phyloP scores from a whole-genome alignment of 2,797 vertebrate genomes.

The Periparus ater region DNA sequence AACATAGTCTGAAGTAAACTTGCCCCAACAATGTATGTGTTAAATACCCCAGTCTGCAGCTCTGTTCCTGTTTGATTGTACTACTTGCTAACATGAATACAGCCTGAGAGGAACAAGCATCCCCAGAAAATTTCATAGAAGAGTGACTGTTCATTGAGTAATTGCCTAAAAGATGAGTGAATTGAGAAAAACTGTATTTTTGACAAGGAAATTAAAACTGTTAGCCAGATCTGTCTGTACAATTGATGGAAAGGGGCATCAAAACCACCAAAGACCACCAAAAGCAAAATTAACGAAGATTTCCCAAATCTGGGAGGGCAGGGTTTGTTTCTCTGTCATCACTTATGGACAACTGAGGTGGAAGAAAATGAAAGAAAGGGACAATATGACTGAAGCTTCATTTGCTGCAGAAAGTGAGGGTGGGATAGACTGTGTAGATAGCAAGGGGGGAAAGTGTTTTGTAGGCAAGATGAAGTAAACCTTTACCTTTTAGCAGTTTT shows the following conservation, averaged over 20 bases:
- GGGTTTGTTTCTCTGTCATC: not conserved
- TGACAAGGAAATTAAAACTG: not conserved
- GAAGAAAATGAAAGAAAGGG: not conserved
- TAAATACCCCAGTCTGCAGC: not conserved
- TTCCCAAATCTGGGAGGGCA: not conserved
- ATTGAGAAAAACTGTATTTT: not conserved
- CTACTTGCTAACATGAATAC: fast-evolving
- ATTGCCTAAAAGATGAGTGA: not conserved
- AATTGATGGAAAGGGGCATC: fast-evolving
- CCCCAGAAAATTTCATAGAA: not conserved
- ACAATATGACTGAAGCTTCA: fast-evolving
- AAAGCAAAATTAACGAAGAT: not conserved
- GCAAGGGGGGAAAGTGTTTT: not conserved
- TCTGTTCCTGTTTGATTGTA: not conserved
- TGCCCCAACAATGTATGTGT: not conserved
- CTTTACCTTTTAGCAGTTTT: not conserved
- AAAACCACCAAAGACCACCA: not conserved
- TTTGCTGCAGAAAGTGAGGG: not conserved
- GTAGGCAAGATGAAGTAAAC: not conserved
- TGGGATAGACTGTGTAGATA: not conserved
- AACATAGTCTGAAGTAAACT: not conserved
- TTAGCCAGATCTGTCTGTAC: not conserved
- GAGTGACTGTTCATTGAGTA: not conserved
- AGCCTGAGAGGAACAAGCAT: not conserved
- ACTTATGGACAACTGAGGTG: not conserved